Evolutionary conservation across 2,888 invertebrate genomes (phyloP).

Genomic region (Lucinisca nassula): DNA sequence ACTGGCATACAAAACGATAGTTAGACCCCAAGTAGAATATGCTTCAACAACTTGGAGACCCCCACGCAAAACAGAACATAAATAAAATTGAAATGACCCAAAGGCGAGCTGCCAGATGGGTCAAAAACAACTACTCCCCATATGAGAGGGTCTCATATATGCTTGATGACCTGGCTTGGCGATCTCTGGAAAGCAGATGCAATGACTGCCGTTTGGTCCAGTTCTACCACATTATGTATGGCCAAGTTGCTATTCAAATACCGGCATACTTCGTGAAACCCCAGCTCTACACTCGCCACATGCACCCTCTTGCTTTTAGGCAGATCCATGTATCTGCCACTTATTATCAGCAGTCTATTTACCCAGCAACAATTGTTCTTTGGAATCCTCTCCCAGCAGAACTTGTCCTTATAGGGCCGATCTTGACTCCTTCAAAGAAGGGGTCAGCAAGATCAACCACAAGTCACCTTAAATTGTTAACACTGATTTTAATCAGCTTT

Average conservation of each 20-base stretch:
- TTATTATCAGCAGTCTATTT: slow-evolving; percentile 23
- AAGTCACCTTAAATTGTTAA: neutral
- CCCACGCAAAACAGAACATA: neutral
- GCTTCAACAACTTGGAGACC: slow-evolving; percentile 7
- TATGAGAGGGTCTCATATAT: slow-evolving; percentile 15
- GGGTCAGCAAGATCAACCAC: slow-evolving; percentile 2
- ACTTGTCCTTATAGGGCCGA: neutral
- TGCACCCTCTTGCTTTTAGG: slow-evolving; percentile 31
- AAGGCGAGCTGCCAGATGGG: slow-evolving; percentile 32
- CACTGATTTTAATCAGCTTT: slow-evolving; percentile 11
- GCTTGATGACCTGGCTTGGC: neutral
- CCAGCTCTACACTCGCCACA: slow-evolving; percentile 7
- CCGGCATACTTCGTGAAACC: slow-evolving; percentile 1
- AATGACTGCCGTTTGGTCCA: neutral
- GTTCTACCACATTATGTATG: slow-evolving; percentile 27
- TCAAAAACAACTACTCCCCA: slow-evolving; percentile 20
- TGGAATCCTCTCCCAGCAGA: slow-evolving; percentile 18
- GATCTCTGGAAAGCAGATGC: neutral
- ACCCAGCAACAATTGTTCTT: slow-evolving; percentile 9
- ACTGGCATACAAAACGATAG: slow-evolving; percentile 1
- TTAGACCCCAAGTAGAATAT: slow-evolving; percentile 12
- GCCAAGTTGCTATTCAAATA: slow-evolving; percentile 14
- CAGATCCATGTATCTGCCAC: slow-evolving; percentile 9
- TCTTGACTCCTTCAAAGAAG: neutral
- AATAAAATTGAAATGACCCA: slow-evolving; percentile 12